Evolutionary conservation across 2,797 vertebrate genomes (phyloP).

Genomic region (Coilia nasus): DNA sequence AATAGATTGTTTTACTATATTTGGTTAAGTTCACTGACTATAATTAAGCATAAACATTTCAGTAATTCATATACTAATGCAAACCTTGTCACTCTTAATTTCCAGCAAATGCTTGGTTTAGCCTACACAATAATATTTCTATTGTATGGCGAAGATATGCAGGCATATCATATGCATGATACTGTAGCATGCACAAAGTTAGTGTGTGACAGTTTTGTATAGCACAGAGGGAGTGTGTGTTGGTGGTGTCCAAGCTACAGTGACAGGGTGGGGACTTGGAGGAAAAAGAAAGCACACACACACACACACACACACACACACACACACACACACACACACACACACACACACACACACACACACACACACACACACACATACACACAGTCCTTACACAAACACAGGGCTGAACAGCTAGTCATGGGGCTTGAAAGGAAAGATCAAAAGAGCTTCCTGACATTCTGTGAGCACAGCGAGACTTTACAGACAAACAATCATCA

Average conservation of each 20-base stretch:
- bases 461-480: slow-evolving; percentile 6
- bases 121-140: too few relatives aligned
- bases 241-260: neutral
- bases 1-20: too few relatives aligned
- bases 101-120: too few relatives aligned
- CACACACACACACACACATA: neutral
- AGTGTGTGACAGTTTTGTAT: neutral
- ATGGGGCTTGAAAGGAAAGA: neutral
- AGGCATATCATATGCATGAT: neutral
- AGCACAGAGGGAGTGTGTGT: neutral
- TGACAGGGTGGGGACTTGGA: neutral
- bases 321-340: neutral
- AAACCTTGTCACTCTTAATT: too few relatives aligned
- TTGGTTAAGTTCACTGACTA: too few relatives aligned
- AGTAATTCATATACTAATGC: too few relatives aligned
- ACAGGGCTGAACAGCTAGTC: neutral
- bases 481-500: neutral
- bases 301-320: slow-evolving; percentile 21
- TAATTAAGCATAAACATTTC: too few relatives aligned
- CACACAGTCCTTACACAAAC: neutral
- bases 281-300: neutral
- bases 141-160: neutral
- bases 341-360: slow-evolving; percentile 15
- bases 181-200: neutral
- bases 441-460: slow-evolving; percentile 14